These are phyloP conservation scores for Oreochromis aureus DNA, from an alignment of 2,113 vertebrate species.

Conservation along the genomic window DNA sequence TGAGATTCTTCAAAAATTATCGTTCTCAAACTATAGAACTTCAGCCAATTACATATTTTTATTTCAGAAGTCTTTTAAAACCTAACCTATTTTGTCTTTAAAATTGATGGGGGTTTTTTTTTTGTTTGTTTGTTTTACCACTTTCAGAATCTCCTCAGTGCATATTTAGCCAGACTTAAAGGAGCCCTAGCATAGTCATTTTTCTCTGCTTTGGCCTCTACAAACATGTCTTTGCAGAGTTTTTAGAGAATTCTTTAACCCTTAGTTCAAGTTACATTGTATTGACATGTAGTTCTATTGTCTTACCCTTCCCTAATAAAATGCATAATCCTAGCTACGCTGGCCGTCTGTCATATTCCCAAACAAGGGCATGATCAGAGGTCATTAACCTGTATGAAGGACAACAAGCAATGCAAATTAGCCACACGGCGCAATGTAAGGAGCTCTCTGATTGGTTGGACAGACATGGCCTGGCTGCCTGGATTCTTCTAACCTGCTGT, in stretches of 20 bases:
- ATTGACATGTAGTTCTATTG: neutral
- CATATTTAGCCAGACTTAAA: neutral
- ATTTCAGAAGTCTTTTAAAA: neutral
- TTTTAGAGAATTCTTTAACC: neutral
- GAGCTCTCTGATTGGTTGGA: neutral
- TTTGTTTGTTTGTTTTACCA: too few relatives aligned
- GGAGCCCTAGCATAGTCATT: neutral
- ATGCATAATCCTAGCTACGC: neutral
- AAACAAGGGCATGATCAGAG: neutral
- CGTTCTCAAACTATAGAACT: neutral
- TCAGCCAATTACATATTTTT: neutral
- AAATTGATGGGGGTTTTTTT: neutral
- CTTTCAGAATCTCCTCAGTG: neutral
- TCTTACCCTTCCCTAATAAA: neutral
- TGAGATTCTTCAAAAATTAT: neutral
- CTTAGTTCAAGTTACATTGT: neutral
- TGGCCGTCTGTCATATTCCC: neutral
- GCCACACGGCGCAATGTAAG: neutral
- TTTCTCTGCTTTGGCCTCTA: neutral
- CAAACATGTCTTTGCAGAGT: neutral
- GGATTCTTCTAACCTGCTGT: neutral
- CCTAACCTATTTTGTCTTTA: neutral
- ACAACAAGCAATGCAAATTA: neutral
- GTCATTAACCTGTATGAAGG: neutral
- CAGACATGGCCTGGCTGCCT: neutral